Evolutionary conservation across 2,113 vertebrate genomes (phyloP).

Genomic region (Enhydra lutris): DNA sequence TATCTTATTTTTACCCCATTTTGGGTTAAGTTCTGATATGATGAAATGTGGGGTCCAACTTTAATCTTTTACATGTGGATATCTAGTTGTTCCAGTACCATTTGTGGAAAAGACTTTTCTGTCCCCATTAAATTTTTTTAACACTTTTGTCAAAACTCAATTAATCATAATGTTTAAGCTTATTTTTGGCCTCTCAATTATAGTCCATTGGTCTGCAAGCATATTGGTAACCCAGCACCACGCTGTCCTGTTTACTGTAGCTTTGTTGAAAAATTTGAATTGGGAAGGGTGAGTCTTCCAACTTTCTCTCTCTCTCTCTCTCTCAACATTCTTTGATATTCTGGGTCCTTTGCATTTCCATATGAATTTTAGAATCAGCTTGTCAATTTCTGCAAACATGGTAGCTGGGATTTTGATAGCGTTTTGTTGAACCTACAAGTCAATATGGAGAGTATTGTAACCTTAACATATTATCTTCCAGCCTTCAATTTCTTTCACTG

Average conservation of each 20-base stretch:
- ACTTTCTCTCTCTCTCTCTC: neutral
- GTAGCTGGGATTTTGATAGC: neutral
- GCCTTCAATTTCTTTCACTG: neutral
- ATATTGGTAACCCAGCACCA: rapidly evolving
- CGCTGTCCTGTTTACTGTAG: too few relatives aligned
- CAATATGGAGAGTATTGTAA: neutral
- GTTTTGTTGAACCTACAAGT: neutral
- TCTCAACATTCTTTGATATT: neutral
- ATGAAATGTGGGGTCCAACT: neutral
- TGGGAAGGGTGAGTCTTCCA: neutral
- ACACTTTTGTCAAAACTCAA: neutral
- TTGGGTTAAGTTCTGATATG: neutral
- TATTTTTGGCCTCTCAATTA: neutral
- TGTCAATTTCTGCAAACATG: neutral
- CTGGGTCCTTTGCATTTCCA: neutral
- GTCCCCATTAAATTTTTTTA: neutral
- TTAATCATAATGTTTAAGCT: neutral
- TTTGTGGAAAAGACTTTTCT: neutral
- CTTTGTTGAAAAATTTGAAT: neutral
- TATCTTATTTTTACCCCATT: neutral
- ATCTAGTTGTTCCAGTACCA: neutral
- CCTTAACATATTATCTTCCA: neutral
- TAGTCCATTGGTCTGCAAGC: neutral
- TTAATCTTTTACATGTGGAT: neutral
- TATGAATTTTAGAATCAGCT: neutral